Evolutionary conservation across 2,888 invertebrate species (phyloP).

Genomic region (Clitarchus hookeri): DNA sequence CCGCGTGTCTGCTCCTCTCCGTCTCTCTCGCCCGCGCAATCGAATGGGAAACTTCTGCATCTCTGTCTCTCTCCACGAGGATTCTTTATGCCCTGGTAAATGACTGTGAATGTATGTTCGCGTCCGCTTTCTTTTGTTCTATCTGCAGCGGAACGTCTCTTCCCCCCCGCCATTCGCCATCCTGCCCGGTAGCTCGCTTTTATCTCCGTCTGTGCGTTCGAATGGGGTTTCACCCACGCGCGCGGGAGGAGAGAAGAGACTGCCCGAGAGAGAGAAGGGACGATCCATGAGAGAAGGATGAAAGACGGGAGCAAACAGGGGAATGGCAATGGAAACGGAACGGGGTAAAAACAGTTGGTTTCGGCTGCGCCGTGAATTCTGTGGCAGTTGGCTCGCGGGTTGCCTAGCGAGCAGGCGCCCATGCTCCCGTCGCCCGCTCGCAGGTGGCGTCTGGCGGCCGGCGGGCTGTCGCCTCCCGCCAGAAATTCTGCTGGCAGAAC

Average conservation of each 20-base stretch:
- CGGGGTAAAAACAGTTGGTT: background rate
- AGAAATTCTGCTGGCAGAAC: too few species aligned
- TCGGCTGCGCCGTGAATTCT: background rate
- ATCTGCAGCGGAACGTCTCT: background rate
- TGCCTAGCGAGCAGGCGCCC: background rate
- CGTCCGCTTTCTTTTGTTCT: background rate
- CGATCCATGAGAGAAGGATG: background rate
- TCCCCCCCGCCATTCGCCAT: background rate
- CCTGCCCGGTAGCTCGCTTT: background rate
- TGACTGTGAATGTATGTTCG: background rate
- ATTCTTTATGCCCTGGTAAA: background rate
- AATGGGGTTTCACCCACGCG: background rate
- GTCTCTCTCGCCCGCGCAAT: slow-evolving; percentile 20
- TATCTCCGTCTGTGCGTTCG: background rate
- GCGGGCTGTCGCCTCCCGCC: too few species aligned
- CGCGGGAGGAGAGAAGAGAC: background rate
- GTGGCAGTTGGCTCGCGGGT: background rate
- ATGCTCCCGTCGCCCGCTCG: too few species aligned
- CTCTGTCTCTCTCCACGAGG: background rate
- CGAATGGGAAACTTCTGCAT: background rate
- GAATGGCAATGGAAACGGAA: background rate
- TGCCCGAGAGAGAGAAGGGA: background rate
- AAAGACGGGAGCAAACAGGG: background rate
- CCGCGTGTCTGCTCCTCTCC: background rate
- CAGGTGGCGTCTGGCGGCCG: too few species aligned